Base-by-base conservation (phyloP, 2,113 vertebrate genomes). In the Oncorhynchus keta region DNA sequence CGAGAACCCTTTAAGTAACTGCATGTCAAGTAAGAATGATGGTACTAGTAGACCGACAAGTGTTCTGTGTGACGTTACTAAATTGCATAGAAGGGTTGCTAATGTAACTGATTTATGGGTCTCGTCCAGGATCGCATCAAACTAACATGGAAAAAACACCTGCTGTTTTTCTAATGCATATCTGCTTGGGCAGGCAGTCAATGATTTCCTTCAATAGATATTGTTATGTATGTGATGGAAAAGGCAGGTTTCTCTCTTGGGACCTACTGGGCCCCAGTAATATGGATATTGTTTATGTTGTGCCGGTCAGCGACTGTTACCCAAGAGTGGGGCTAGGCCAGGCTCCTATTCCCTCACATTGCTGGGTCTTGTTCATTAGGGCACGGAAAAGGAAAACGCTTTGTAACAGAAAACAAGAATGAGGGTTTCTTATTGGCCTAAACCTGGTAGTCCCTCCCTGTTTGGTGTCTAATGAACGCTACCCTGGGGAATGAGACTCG, bases 121-220 rank as follows among this genome's bases (percentile, higher is more conserved):
- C 14, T 55, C 5, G 51, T 18, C 51, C 51, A 16, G 49, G 49
- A 61, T 61, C 30, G 3, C 48, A 76, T 70, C 69, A 16, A 74
- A 45, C 35, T 76, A 75, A 78, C 72, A 11, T 24, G 0, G 35
- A 75, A 68, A 75, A 85, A 81, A 12, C 57, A 30, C 26, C 62
- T 74, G 14, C 32, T 64, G 20, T 62, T 61, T 30, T 72, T 24
- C 48, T 35, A n/a, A 8, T n/a, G 13, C 28, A 57, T 67, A 73
- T 72, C 80, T 81, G 28, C 70, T 80, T 79, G 13, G 59, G 68
- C 16, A 51, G 28, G 39, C 72, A 73, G 16, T 51, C 35, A 71
- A 14, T 64, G 3, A n/a, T 68, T 83, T 79, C 32, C 49, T 55
- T 26, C n/a, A 9, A 24, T 51, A 22, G 14, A 18, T 20, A 39